A percentile compares a stretch with the other conserved stretches of the same genome.
Conservation (phyloP, 2,888 invertebrate species). For the Pristionchus japonicus region DNA sequence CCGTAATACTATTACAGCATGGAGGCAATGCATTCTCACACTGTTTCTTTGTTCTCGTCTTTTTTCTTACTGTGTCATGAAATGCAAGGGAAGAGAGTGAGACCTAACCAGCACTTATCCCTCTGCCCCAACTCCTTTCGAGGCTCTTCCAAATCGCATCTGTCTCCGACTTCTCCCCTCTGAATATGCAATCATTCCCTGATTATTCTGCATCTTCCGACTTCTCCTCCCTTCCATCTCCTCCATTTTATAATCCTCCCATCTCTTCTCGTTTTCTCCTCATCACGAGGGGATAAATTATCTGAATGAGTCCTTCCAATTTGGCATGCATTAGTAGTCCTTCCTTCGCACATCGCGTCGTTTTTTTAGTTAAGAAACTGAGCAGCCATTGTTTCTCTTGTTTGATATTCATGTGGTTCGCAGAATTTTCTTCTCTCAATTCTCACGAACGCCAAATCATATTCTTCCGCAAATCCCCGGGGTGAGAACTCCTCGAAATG, state of each 20-base stretch:
- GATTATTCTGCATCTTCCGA: constrained; percentile 10
- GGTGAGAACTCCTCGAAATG: neutral
- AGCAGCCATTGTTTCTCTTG: neutral
- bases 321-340: constrained; percentile 22
- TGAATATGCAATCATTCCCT: constrained; percentile 23
- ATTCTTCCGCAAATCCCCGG: neutral
- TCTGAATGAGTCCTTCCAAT: constrained; percentile 19
- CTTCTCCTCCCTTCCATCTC: neutral
- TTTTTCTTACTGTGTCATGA: neutral
- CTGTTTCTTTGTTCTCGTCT: neutral
- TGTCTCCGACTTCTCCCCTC: neutral
- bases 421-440: too few relatives aligned
- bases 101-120: neutral
- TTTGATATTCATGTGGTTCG: neutral
- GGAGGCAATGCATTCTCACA: neutral
- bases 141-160: constrained; percentile 12
- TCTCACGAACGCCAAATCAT: neutral
- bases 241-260: constrained; percentile 25
- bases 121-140: neutral
- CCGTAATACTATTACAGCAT: constrained; percentile 14
- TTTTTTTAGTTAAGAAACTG: neutral
- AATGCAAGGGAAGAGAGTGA: neutral
- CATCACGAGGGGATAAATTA: constrained; percentile 25
- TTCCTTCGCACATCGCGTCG: neutral
- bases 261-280: neutral